Conservation (phyloP, 2,797 vertebrate species). For the Monodelphis domestica region DNA sequence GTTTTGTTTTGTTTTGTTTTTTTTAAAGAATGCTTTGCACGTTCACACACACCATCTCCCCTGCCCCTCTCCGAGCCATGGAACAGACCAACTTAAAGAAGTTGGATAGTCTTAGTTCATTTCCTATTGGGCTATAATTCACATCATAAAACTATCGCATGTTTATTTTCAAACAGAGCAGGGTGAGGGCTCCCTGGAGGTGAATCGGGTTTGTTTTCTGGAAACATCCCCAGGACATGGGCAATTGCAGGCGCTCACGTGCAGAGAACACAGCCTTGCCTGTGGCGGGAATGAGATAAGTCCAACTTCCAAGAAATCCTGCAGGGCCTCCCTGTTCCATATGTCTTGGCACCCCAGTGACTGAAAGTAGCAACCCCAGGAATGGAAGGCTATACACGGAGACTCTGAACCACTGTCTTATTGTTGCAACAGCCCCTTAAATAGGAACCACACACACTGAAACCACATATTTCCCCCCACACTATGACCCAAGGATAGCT, state of each 20-base stretch:
- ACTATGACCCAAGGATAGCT: neutral
- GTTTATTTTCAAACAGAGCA: constrained; percentile 80
- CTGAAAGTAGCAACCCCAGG: constrained; percentile 50
- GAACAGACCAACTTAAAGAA: constrained; percentile 78
- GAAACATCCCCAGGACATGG: constrained; percentile 69
- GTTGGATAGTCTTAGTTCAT: constrained; percentile 83
- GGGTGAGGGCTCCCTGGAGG: constrained; percentile 75
- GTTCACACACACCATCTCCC: constrained; percentile 48
- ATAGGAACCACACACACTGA: neutral
- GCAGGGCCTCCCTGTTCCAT: constrained; percentile 25
- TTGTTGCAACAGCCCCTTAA: constrained; percentile 20
- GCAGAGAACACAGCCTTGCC: constrained; percentile 11
- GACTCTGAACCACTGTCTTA: neutral
- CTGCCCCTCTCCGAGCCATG: constrained; percentile 58
- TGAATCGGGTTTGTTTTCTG: constrained; percentile 78
- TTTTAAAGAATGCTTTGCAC: neutral
- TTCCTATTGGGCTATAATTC: constrained; percentile 84
- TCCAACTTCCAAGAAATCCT: constrained; percentile 66
- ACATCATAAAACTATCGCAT: constrained; percentile 84
- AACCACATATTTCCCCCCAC: neutral
- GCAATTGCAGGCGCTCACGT: constrained; percentile 50
- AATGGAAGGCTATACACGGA: constrained; percentile 7
- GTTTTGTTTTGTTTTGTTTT: no score
- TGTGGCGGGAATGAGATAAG: constrained; percentile 56
- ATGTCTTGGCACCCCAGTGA: constrained; percentile 42